Conservation (phyloP, 2,888 invertebrate genomes). For the Hypena proboscidalis region DNA sequence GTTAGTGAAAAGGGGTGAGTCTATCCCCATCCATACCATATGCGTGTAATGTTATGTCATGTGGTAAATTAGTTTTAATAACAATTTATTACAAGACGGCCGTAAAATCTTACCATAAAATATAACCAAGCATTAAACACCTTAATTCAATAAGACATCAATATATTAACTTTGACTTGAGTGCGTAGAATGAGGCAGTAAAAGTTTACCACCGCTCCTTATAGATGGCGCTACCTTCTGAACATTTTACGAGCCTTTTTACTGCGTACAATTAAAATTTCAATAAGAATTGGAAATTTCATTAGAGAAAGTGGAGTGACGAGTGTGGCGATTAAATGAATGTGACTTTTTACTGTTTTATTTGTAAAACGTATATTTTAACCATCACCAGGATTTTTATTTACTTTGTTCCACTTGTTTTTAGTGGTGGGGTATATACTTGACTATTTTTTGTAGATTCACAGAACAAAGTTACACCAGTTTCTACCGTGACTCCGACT, state of each 20-base stretch:
- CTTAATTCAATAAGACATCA: constrained; percentile 19
- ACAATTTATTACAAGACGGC: neutral
- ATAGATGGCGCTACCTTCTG: constrained; percentile 33
- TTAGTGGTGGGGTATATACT: too few relatives aligned
- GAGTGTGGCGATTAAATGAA: too few relatives aligned
- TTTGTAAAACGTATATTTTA: too few relatives aligned
- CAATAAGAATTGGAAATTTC: constrained; percentile 44
- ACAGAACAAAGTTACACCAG: too few relatives aligned
- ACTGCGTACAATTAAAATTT: constrained; percentile 49
- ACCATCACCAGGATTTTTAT: too few relatives aligned
- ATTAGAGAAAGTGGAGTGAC: constrained; percentile 24
- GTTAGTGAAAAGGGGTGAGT: too few relatives aligned
- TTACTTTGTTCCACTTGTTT: too few relatives aligned
- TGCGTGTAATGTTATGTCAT: too few relatives aligned
- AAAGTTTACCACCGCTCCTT: constrained; percentile 34
- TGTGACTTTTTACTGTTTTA: too few relatives aligned
- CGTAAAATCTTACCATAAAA: neutral
- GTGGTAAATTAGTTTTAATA: neutral
- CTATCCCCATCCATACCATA: too few relatives aligned
- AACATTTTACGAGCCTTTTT: constrained; percentile 48
- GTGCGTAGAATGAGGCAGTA: constrained; percentile 10
- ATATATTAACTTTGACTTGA: constrained; percentile 35
- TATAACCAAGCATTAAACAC: constrained; percentile 17
- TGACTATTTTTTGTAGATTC: too few relatives aligned
- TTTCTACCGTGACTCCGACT: too few relatives aligned